Conservation (phyloP, 2,113 vertebrate species). For the Trichomycterus rosablanca region DNA sequence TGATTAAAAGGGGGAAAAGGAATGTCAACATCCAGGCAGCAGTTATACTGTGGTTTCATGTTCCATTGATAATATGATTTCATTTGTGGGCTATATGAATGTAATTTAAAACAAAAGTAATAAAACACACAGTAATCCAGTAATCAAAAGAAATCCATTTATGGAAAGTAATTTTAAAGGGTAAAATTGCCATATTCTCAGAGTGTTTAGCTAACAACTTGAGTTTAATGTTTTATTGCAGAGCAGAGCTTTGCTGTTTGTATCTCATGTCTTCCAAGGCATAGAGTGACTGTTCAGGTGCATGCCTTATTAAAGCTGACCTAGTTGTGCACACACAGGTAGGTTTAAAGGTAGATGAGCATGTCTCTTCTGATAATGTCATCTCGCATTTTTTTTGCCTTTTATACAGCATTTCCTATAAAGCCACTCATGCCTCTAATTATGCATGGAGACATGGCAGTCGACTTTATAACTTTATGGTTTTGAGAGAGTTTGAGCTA, state of each 20-base stretch:
- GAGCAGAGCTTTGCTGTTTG: not conserved
- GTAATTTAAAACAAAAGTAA: too few relatives aligned
- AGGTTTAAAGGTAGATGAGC: conserved; percentile 60
- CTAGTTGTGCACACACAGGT: conserved; percentile 40
- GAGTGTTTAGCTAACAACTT: not conserved
- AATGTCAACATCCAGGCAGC: too few relatives aligned
- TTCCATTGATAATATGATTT: too few relatives aligned
- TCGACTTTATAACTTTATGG: too few relatives aligned
- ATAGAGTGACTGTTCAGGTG: not conserved
- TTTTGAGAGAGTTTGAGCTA: not conserved
- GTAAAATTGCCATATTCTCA: not conserved
- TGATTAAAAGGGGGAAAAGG: too few relatives aligned
- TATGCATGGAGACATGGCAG: conserved; percentile 5
- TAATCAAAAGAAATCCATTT: conserved; percentile 6
- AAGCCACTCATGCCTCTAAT: conserved; percentile 48
- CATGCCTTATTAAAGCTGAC: conserved; percentile 41
- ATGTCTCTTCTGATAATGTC: conserved; percentile 46
- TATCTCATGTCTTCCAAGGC: not conserved
- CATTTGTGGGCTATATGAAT: too few relatives aligned
- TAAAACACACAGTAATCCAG: too few relatives aligned
- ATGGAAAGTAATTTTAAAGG: conserved; percentile 2
- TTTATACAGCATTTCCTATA: conserved; percentile 35
- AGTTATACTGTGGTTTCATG: too few relatives aligned
- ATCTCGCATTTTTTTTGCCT: conserved; percentile 40
- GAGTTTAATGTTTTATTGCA: not conserved